Evolutionary conservation across 2,888 invertebrate species (phyloP).

Genomic region (Tetropium fuscum): DNA sequence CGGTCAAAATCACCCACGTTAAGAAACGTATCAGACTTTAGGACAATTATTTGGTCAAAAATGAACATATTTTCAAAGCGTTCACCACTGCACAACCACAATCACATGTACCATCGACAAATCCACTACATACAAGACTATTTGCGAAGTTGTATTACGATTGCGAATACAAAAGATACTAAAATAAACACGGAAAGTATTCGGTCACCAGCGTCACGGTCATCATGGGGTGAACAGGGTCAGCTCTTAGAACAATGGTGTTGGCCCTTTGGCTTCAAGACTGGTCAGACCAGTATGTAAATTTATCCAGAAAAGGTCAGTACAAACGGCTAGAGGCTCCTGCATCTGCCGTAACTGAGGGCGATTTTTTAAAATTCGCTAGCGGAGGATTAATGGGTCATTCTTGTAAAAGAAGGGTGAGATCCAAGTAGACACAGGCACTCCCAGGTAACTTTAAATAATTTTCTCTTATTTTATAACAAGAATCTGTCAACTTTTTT

Average conservation of each 20-base stretch:
- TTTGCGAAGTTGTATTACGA: not conserved
- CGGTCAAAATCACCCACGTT: no score
- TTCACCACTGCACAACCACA: no score
- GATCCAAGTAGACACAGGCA: no score
- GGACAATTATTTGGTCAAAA: no score
- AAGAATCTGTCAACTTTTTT: no score
- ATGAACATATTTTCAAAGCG: no score
- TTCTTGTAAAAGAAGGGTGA: not conserved
- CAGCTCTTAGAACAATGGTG: conserved; percentile 51
- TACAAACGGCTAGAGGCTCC: conserved; percentile 38
- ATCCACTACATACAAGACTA: not conserved
- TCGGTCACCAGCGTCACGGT: conserved; percentile 29
- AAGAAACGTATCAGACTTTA: no score
- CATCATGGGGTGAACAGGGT: conserved; percentile 46
- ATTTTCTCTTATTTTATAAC: no score
- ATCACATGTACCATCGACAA: no score
- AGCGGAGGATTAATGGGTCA: not conserved
- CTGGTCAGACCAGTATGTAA: conserved; percentile 61
- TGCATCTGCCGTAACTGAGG: conserved; percentile 38
- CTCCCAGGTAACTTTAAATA: no score
- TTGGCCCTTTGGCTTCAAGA: conserved; percentile 50
- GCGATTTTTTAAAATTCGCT: conserved; percentile 21
- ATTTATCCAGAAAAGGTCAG: conserved; percentile 52
- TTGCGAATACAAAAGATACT: conserved; percentile 2
- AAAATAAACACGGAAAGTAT: conserved; percentile 6